Percentiles rank a stretch among this genome's conserved stretches.
Conservation (phyloP, 2,113 vertebrate species). For the Python bivittatus region DNA sequence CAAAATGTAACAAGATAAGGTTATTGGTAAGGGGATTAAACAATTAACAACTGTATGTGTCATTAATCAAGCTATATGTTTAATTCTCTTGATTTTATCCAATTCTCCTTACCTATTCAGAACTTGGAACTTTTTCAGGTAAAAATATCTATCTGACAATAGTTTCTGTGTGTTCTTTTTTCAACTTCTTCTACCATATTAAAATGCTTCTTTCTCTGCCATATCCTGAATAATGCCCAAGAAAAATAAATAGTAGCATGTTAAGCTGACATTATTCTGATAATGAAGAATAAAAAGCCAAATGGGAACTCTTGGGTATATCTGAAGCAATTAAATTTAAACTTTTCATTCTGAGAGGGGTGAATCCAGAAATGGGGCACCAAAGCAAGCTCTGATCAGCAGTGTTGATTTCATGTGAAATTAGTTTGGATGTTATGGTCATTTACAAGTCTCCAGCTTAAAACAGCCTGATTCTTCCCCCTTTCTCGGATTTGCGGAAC, state of each 20-base stretch:
- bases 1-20: background rate
- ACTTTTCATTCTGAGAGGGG: background rate
- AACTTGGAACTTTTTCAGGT: background rate
- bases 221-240: background rate
- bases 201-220: background rate
- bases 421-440: background rate
- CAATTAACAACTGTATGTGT: background rate
- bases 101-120: background rate
- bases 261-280: background rate
- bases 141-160: background rate
- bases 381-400: conserved; percentile 2
- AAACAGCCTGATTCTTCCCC: background rate
- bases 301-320: background rate
- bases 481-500: background rate
- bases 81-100: background rate
- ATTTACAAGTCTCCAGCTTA: background rate
- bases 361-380: background rate
- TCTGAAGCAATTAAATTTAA: background rate
- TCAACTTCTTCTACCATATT: background rate
- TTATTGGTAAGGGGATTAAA: background rate
- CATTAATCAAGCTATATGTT: background rate
- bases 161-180: background rate
- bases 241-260: background rate
- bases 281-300: background rate
- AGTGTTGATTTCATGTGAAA: conserved; percentile 27